Conservation (phyloP, 1,140 invertebrate species). For the Temnothorax longispinosus region DNA sequence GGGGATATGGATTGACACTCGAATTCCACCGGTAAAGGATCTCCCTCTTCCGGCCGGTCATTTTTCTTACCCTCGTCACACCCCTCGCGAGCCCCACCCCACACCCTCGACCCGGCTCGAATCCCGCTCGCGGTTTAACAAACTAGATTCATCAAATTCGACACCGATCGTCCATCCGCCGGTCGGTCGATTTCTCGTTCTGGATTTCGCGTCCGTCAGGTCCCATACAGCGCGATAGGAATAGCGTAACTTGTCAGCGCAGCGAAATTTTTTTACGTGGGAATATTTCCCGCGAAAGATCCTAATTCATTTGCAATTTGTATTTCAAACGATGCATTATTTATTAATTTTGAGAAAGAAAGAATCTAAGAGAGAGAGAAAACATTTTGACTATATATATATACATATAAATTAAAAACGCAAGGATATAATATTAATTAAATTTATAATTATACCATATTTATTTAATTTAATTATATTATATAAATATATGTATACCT, state of each 20-base stretch:
- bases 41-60: slow-evolving; percentile 62
- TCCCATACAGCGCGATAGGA: not conserved
- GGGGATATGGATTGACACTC: slow-evolving; percentile 74
- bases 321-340: not conserved
- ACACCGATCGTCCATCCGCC: slow-evolving; percentile 67
- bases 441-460: no score
- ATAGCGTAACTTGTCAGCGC: slow-evolving; percentile 14
- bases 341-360: not conserved
- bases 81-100: not conserved
- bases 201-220: slow-evolving; percentile 15
- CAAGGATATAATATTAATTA: not conserved
- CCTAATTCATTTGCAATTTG: not conserved
- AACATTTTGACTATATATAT: no score
- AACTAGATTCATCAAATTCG: slow-evolving; percentile 75
- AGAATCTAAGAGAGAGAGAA: not conserved
- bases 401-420: no score
- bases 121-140: slow-evolving; percentile 61
- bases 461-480: no score
- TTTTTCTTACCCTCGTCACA: slow-evolving; percentile 66
- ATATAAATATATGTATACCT: no score
- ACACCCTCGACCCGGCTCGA: not conserved
- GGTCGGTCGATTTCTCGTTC: slow-evolving; percentile 17
- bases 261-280: not conserved
- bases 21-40: slow-evolving; percentile 71
- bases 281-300: not conserved